Evolutionary conservation across 2,797 vertebrate genomes (phyloP).

Genomic region (Okamejei kenojei): DNA sequence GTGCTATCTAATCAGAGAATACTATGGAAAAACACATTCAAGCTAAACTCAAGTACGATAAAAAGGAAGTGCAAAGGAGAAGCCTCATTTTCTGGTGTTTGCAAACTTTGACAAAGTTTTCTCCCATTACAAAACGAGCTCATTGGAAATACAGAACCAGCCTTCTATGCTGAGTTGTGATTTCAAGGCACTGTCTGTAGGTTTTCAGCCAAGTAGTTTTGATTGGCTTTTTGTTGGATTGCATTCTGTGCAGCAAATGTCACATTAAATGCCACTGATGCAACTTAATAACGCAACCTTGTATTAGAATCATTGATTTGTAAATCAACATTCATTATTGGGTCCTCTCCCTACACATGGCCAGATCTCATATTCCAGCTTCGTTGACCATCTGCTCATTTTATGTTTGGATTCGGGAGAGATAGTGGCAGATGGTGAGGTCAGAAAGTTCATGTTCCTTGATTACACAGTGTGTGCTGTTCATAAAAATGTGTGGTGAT

Average conservation of each 20-base stretch:
- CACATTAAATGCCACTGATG: neutral
- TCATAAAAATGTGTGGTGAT: conserved; percentile 54
- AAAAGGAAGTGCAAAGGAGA: no score
- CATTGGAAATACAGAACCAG: neutral
- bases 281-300: neutral
- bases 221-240: conserved; percentile 24
- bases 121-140: neutral
- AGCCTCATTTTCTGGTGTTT: neutral
- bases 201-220: conserved; percentile 22
- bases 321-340: conserved; percentile 20
- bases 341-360: neutral
- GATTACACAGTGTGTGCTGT: conserved; percentile 55
- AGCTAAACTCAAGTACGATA: no score
- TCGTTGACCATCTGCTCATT: conserved; percentile 54
- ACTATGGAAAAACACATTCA: no score
- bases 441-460: conserved; percentile 54
- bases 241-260: neutral
- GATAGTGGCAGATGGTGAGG: conserved; percentile 59
- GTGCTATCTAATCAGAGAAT: no score
- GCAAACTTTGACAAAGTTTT: neutral
- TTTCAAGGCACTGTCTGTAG: neutral
- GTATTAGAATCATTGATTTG: conserved; percentile 28
- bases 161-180: neutral
- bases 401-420: conserved; percentile 54
- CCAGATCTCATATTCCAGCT: conserved; percentile 23